Base-by-base conservation (phyloP, 2,888 invertebrate species). In the Drosophila subquinaria region DNA sequence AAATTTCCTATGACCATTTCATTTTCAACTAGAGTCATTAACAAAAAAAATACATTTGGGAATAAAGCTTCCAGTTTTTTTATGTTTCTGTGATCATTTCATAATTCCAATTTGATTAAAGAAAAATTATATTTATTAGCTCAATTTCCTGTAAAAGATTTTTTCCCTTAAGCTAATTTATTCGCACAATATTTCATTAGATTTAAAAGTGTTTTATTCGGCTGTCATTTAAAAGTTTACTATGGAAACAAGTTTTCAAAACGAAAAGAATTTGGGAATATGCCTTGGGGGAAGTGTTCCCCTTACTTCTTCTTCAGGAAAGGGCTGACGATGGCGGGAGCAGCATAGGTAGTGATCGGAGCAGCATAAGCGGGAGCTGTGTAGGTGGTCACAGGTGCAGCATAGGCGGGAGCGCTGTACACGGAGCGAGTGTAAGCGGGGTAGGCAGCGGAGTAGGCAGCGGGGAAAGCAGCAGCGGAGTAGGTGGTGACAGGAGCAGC, bases 221-320 rank as follows among this genome's bases (percentile, higher is more conserved):
- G 6, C 9, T 57, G 45, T 8, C 10, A 30, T 8, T 23, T 11
- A 23, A 23, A 36, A 47, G 4, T 53, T 56, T 42, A 57, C 42
- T 52, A 3, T 6, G 27, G 6, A 23, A 35, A 6, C 23, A 35
- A 20, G 8, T 45, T 9, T 23, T 15, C 4, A 6, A 8, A 23
- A 57, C 5, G 36, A 11, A 57, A 23, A 15, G 4, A 15, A 1
- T 43, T 23, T 0, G 11, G n/a, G 0, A 38, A 15, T 57, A 5
- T 0, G 8, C 2, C 11, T 11, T 10, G 3, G n/a, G 4, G 11
- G 11, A 10, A 8, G 56, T 2, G 1, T 1, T 1, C 6, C 23
- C 13, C 11, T 57, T 65, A 79, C 76, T 79, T 79, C 64, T 79
- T 76, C 64, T 79, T 75, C 53, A 75, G 60, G 50, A 76, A 47